Evolutionary conservation across 2,797 vertebrate species (phyloP), one percentile per base, ranked within the genome.

Genomic region (Borostomias antarcticus): DNA sequence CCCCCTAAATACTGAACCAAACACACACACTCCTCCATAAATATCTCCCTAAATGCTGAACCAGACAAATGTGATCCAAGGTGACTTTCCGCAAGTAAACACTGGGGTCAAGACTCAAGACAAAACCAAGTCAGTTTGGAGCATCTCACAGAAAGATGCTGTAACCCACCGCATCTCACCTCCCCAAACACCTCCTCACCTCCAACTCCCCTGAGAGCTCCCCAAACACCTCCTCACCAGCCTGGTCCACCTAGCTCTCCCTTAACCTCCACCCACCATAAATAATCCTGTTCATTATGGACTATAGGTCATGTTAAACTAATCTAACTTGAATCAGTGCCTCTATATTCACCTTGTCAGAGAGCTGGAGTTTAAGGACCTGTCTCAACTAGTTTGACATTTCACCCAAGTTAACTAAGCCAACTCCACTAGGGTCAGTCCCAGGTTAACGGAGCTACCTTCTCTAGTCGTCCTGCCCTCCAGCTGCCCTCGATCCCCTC

Each of bases 1-100:
- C 28, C 54, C 26, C 1, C 37, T 73, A 66, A 79, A 62, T 11
- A n/a, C n/a, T n/a, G n/a, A n/a, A n/a, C n/a, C n/a, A n/a, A n/a
- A n/a, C n/a, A n/a, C n/a, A n/a, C n/a, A n/a, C n/a, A n/a, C n/a
- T n/a, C n/a, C n/a, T n/a, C n/a, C n/a, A n/a, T n/a, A n/a, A n/a
- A n/a, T n/a, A 72, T 84, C 17, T 71, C 84, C 82, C 69, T 66
- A 74, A 89, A 85, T 70, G 72, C 52, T 65, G 66, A 85, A 82
- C 15, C 48, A 51, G 53, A 72, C 58, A 67, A 50, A 66, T 10
- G 21, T 53, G 32, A 58, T 58, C 63, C 56, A 8, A 50, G 33
- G 58, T 43, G 58, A 61, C 69, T 64, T 11, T 77, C 79, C 82
- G 86, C 13, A 86, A 73, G 52, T 77, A 86, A 87, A 89, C 43